Evolutionary conservation across 2,113 vertebrate species (phyloP).

Genomic region (Antechinus stuartii): DNA sequence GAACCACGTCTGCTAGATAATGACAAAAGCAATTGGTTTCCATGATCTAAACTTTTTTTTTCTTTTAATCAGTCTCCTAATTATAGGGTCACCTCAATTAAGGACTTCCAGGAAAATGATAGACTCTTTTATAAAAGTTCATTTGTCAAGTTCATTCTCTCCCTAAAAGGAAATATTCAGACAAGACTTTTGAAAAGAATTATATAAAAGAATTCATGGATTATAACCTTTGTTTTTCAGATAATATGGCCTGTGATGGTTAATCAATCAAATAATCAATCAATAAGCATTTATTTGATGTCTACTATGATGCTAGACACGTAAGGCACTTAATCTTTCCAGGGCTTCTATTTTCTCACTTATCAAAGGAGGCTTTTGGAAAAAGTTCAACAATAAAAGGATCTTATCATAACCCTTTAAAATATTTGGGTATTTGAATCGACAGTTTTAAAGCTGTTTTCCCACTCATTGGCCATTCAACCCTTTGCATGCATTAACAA

Average conservation of each 20-base stretch:
- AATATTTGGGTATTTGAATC: not conserved
- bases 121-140: not conserved
- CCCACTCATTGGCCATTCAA: not conserved
- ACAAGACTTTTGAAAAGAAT: not conserved
- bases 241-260: not conserved
- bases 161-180: not conserved
- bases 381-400: not conserved
- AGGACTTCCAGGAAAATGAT: not conserved
- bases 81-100: conserved; percentile 50
- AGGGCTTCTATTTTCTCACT: not conserved
- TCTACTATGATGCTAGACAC: not conserved
- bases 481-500: not conserved
- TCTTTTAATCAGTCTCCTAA: not conserved
- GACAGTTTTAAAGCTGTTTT: not conserved
- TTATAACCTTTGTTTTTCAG: not conserved
- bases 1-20: conserved; percentile 18
- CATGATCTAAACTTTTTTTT: conserved; percentile 10
- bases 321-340: not conserved
- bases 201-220: not conserved
- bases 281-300: not conserved
- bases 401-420: not conserved
- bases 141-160: conserved; percentile 17
- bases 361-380: not conserved
- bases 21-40: conserved; percentile 57
- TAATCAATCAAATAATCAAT: not conserved